Evolutionary conservation across 2,113 vertebrate species (phyloP).

Genomic region (Podarcis cretensis): DNA sequence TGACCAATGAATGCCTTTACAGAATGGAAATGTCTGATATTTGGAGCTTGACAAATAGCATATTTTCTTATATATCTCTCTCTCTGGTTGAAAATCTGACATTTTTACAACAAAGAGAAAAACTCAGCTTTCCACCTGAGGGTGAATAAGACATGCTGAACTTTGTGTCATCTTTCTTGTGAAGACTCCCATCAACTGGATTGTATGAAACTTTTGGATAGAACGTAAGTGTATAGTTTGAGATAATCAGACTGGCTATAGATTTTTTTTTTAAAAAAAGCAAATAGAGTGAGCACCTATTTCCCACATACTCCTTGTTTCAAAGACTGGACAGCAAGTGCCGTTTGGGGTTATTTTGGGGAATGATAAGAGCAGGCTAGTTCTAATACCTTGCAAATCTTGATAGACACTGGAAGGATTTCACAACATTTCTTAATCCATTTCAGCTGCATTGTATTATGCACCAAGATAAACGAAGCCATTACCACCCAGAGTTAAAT

Average conservation of each 20-base stretch:
- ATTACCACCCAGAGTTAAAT: background rate
- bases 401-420: constrained; percentile 59
- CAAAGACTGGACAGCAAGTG: constrained; percentile 24
- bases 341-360: constrained; percentile 42
- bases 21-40: background rate
- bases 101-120: background rate
- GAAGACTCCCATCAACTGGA: background rate
- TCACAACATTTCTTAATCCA: constrained; percentile 60
- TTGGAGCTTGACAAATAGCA: constrained; percentile 13
- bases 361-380: constrained; percentile 53
- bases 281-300: constrained; percentile 14
- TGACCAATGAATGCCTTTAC: background rate
- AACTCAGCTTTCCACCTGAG: background rate
- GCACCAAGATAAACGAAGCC: constrained; percentile 35
- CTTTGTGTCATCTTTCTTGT: background rate
- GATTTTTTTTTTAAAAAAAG: background rate
- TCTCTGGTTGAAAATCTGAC: constrained; percentile 21
- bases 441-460: constrained; percentile 54
- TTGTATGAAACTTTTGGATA: background rate
- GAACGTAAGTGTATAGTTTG: constrained; percentile 12
- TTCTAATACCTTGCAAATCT: constrained; percentile 47
- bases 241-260: constrained; percentile 21
- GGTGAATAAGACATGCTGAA: background rate
- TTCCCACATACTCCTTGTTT: constrained; percentile 1
- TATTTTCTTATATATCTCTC: background rate